These are phyloP conservation scores for Serranus cabrilla DNA, from an alignment of 2,797 vertebrate species.

Conservation along the genomic window DNA sequence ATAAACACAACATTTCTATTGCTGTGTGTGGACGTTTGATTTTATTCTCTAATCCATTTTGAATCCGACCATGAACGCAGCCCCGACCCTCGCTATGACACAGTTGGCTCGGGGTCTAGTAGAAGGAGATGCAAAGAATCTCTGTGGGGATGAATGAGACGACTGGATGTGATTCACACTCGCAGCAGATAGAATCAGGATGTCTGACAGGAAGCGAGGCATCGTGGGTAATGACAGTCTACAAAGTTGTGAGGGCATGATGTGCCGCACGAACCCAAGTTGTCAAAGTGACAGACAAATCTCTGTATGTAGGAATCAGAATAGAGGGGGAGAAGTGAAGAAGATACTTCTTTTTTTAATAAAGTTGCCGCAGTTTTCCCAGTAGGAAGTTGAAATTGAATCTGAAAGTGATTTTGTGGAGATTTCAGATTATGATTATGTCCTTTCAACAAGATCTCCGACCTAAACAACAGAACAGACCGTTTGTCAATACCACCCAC, in stretches of 20 bases:
- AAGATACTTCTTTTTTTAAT: not conserved
- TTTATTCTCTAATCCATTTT: constrained; percentile 1
- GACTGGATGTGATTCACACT: constrained; percentile 33
- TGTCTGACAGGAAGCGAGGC: constrained; percentile 45
- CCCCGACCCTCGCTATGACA: not conserved
- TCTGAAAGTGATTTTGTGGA: not conserved
- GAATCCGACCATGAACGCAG: not conserved
- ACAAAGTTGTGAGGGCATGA: constrained; percentile 44
- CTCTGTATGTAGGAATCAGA: constrained; percentile 23
- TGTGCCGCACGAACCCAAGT: constrained; percentile 39
- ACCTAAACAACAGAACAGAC: too few species aligned
- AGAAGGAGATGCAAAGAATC: constrained; percentile 14
- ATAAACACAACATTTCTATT: not conserved
- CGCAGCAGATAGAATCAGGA: constrained; percentile 43
- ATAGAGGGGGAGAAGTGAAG: not conserved
- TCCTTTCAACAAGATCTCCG: too few species aligned
- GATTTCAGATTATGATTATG: not conserved
- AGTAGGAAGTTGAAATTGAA: constrained; percentile 9
- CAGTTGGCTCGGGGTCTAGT: not conserved
- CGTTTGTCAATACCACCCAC: too few species aligned
- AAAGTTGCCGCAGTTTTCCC: constrained; percentile 18
- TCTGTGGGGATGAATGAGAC: constrained; percentile 41
- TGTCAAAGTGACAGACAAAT: constrained; percentile 54
- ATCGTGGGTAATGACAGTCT: constrained; percentile 56
- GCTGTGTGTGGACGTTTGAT: not conserved